These are phyloP conservation scores for Isaurus tuberculatus DNA, from an alignment of 92 coral and sea anemone genomes.

Conservation along the genomic window DNA sequence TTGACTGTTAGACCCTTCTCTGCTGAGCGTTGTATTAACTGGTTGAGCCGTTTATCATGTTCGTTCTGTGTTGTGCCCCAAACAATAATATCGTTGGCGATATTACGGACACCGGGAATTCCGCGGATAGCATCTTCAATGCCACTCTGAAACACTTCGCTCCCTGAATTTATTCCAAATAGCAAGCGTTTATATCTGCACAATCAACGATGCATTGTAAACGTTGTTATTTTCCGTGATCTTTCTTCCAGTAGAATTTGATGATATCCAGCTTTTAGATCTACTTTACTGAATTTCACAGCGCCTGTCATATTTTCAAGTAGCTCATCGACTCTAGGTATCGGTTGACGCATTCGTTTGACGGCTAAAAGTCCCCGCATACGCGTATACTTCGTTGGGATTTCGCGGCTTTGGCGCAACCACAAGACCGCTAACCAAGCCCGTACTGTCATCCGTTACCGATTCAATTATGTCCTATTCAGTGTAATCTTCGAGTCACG, in stretches of 20 bases:
- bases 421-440: conserved; percentile 54
- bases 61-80: conserved; percentile 41
- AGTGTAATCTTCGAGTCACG: conserved; percentile 40
- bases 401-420: conserved; percentile 44
- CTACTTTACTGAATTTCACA: conserved; percentile 7
- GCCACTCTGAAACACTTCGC: conserved; percentile 51
- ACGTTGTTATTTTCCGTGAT: conserved; percentile 31
- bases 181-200: conserved; percentile 42
- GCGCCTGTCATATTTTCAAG: conserved; percentile 39
- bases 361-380: conserved; percentile 42
- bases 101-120: conserved; percentile 61
- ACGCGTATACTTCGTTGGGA: conserved; percentile 38
- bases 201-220: conserved; percentile 36
- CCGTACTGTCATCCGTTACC: conserved; percentile 44
- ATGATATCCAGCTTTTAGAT: conserved; percentile 36
- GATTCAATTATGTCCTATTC: conserved; percentile 50
- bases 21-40: conserved; percentile 31
- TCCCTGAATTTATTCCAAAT: conserved; percentile 41
- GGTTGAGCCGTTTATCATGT: conserved; percentile 35
- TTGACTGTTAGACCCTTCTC: conserved; percentile 39
- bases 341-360: conserved; percentile 39
- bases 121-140: conserved; percentile 58
- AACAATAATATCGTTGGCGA: conserved; percentile 54
- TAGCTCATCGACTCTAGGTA: conserved; percentile 54
- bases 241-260: conserved; percentile 24